Base-by-base conservation (phyloP, 1,140 invertebrate genomes). In the Pseudomyrmex concolor region DNA sequence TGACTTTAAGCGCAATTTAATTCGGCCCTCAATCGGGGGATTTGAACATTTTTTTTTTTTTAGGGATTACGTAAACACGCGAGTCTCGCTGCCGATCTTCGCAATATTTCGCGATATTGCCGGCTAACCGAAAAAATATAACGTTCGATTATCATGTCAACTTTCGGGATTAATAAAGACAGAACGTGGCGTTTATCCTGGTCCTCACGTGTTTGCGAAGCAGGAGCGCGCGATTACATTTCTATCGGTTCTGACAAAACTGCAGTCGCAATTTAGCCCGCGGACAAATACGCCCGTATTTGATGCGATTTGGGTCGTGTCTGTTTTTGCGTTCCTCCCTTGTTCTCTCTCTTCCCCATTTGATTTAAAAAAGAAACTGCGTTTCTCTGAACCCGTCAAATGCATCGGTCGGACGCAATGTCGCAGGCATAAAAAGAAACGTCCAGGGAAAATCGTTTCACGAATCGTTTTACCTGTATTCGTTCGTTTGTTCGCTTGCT, bases 341-440 rank as follows among this genome's bases (percentile, higher is more conserved):
- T 2, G n/a, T 15, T 57, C 54, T 4, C 70, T n/a, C 54, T 19
- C 4, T 19, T 19, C 64, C 8, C 43, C 12, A 19, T 19, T 13
- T 57, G 54, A 80, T 80, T 80, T 48, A 59, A 80, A 80, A 80
- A 80, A 70, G 76, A 22, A 80, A 25, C 22, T n/a, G 66, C 76
- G 54, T 59, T 70, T 10, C 76, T 15, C 76, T 70, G 54, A 70
- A 25, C 76, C 48, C 66, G n/a, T 63, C 48, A 60, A 64, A 54
- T 64, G 66, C 50, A 78, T 78, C 15, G 64, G 51, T 57, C 15
- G 4, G 34, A 34, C 34, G 63, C 66, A 70, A 70, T 59, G 64
- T 78, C 51, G 64, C 8, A 45, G 66, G 10, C 43, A 22, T 59
- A 80, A 71, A 71, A 80, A 80, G 76, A 66, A 71, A 55, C 50